These are phyloP conservation scores for Pteruthius melanotis DNA, from an alignment of 2,113 vertebrate genomes.

Conservation along the genomic window DNA sequence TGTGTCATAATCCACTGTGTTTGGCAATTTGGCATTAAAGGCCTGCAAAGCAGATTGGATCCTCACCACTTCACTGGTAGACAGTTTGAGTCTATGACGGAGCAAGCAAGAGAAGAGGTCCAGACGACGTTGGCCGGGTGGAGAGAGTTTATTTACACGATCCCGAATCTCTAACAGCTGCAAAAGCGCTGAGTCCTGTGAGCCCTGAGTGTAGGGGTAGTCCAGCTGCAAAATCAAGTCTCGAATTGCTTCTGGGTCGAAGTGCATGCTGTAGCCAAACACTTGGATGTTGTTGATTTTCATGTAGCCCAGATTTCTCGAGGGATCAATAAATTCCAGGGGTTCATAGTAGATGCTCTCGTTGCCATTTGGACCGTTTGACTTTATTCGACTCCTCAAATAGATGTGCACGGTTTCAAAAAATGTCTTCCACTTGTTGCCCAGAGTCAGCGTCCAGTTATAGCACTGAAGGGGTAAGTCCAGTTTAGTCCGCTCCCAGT, in stretches of 20 bases:
- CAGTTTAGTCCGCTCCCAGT: conserved; percentile 92
- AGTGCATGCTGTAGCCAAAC: conserved; percentile 99
- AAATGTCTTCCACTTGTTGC: conserved; percentile 98
- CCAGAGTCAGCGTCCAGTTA: conserved; percentile 94
- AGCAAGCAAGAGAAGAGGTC: conserved; percentile 95
- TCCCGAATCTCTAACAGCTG: conserved; percentile 93
- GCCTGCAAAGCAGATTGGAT: conserved; percentile 92
- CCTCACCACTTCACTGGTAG: conserved; percentile 90
- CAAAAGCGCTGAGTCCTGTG: conserved; percentile 93
- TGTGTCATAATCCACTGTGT: conserved; percentile 92
- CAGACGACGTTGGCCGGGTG: conserved; percentile 86
- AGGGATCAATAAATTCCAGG: conserved; percentile 87
- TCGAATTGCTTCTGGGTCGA: conserved; percentile 94
- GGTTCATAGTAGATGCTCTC: conserved; percentile 93
- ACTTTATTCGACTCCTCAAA: conserved; percentile 89
- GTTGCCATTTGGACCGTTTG: conserved; percentile 77
- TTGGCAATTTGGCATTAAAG: conserved; percentile 90
- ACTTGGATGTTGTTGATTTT: conserved; percentile 98
- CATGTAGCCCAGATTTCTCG: conserved; percentile 94
- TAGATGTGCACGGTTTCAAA: conserved; percentile 98
- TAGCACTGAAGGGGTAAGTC: conserved; percentile 94
- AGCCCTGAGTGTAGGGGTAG: conserved; percentile 97
- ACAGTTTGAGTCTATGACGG: conserved; percentile 93
- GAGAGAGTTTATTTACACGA: conserved; percentile 93
- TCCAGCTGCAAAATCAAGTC: conserved; percentile 96